phyloP scores from a whole-genome alignment of 30 jellyfish, hydroid and myxozoan genomes.

The Morbakka virulenta region DNA sequence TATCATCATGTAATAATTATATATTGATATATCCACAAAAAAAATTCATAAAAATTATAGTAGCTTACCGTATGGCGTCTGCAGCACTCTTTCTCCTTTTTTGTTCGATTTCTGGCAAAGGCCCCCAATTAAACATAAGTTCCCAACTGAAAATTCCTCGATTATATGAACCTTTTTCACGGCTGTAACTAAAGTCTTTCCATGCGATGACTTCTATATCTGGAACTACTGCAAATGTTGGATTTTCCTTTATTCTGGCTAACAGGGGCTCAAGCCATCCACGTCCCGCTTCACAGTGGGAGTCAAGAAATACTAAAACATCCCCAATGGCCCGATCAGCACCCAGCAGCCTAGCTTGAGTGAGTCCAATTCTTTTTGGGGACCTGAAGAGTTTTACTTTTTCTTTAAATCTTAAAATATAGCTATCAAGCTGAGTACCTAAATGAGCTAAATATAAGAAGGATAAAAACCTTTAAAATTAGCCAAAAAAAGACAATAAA shows the following conservation, averaged over 20 bases:
- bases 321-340: constrained; percentile 96
- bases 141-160: constrained; percentile 98
- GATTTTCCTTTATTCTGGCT: constrained; percentile 79
- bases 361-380: constrained; percentile 94
- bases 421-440: constrained; percentile 47
- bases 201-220: constrained; percentile 94
- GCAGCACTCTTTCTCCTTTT: constrained; percentile 68
- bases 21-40: too few relatives aligned
- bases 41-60: too few relatives aligned
- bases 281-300: constrained; percentile 95
- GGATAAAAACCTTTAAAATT: not conserved
- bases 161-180: constrained; percentile 80
- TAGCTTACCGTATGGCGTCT: constrained; percentile 77
- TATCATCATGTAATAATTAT: too few relatives aligned
- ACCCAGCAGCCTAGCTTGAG: constrained; percentile 96
- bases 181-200: constrained; percentile 84
- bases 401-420: constrained; percentile 20
- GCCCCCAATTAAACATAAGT: constrained; percentile 98
- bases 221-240: constrained; percentile 89
- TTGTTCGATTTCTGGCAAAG: constrained; percentile 89
- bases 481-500: not conserved
- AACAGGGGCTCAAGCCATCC: constrained; percentile 99
- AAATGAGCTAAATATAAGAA: constrained; percentile 57
- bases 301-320: constrained; percentile 92
- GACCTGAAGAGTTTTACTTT: constrained; percentile 84